A percentile compares a stretch with the other conserved stretches of the same genome.
Conservation (phyloP, 2,888 invertebrate species). For the Meandrusa payeni region DNA sequence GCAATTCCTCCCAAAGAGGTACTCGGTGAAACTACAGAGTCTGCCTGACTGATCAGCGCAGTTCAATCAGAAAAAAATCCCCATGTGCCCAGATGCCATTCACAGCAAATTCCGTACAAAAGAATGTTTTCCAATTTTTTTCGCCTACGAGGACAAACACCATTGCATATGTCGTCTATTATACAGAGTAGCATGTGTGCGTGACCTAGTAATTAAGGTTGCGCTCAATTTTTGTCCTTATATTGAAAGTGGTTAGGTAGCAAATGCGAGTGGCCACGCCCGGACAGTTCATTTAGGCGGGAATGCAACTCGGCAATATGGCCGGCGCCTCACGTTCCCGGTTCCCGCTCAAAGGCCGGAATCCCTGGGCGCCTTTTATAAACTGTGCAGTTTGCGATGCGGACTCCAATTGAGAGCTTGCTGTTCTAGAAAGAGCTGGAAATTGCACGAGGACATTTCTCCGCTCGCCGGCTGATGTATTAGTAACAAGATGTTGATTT, state of each 20-base stretch:
- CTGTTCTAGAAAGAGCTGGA: conserved; percentile 13
- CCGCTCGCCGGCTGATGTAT: conserved; percentile 4
- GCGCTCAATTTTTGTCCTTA: conserved; percentile 8
- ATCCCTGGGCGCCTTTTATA: conserved; percentile 22
- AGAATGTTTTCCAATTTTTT: too few relatives aligned
- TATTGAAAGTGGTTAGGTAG: conserved; percentile 12
- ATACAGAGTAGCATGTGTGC: too few relatives aligned
- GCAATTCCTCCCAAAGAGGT: too few relatives aligned
- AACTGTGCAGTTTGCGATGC: conserved; percentile 19
- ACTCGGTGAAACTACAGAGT: too few relatives aligned
- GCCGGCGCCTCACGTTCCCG: conserved; percentile 11
- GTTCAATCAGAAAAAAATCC: too few relatives aligned
- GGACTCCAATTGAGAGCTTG: conserved; percentile 8
- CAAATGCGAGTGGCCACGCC: conserved; percentile 6
- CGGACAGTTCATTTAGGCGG: conserved; percentile 14
- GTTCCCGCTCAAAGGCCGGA: conserved; percentile 20
- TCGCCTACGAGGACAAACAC: too few relatives aligned
- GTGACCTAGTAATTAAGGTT: conserved; percentile 10
- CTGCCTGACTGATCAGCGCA: too few relatives aligned
- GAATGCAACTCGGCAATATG: conserved; percentile 21
- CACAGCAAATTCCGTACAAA: too few relatives aligned
- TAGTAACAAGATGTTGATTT: background rate
- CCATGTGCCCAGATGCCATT: too few relatives aligned
- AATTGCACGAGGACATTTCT: conserved; percentile 50
- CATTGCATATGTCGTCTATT: too few relatives aligned